These are phyloP conservation scores for Ganaspis brasiliensis DNA, from an alignment of 2,888 invertebrate genomes.

Conservation along the genomic window DNA sequence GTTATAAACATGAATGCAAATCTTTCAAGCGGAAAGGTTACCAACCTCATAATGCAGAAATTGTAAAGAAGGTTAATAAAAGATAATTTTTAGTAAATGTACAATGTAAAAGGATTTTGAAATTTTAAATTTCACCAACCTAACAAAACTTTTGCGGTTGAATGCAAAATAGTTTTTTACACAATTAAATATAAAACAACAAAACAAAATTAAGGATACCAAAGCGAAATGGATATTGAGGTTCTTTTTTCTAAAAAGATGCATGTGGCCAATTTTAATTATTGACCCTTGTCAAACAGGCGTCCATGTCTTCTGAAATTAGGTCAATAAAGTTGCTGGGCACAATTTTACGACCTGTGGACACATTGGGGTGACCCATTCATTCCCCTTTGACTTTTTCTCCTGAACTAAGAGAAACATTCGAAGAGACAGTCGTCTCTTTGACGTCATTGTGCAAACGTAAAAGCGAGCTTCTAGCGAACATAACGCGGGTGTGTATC, in stretches of 20 bases:
- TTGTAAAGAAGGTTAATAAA: no score
- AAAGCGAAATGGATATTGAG: no score
- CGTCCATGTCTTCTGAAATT: constrained; percentile 1
- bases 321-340: not conserved
- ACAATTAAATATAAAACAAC: no score
- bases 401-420: constrained; percentile 1
- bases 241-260: not conserved
- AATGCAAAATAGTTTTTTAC: no score
- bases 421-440: constrained; percentile 24
- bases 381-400: not conserved
- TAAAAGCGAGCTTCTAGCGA: constrained; percentile 38
- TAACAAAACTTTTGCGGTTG: no score
- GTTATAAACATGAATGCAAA: no score
- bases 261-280: not conserved
- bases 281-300: not conserved
- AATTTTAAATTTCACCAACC: no score
- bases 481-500: constrained; percentile 64
- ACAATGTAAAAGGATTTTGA: no score
- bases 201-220: no score
- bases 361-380: not conserved
- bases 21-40: no score
- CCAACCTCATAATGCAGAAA: no score
- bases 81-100: no score
- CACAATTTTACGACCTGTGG: constrained; percentile 34
- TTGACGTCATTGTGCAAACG: constrained; percentile 55